Base-by-base conservation (phyloP, 2,888 invertebrate species). In the Thera obeliscata region DNA sequence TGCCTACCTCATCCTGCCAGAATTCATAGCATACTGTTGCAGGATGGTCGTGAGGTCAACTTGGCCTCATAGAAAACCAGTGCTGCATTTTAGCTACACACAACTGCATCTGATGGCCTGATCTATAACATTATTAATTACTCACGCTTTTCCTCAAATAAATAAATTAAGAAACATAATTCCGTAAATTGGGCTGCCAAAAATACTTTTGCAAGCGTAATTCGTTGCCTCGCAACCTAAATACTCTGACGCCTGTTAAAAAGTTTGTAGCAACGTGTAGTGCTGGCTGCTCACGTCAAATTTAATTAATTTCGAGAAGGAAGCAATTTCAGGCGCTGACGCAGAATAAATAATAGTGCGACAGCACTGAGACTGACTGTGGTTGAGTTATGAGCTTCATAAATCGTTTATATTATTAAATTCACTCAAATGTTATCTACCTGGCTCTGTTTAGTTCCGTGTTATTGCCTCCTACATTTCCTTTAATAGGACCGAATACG, bases 331-430 rank as follows among this genome's bases (percentile, higher is more conserved):
- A 61, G 72, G 57, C 63, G 33, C 61, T 65, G 55, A 66, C 62
- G 56, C 67, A 67, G 66, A 61, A 70, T 70, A 70, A 70, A 70
- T 59, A 70, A 43, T 54, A 69, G 63, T 59, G 48, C 33, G 46
- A 41, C 33, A 33, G 55, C 5, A 56, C 64, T 67, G 64, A 70
- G 49, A 71, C 67, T 68, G 72, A 71, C 70, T 75, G 72, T 56
- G 69, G 75, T 62, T 62, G 66, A 73, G 71, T 72, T 75, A 73
- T 73, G 75, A 72, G 71, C 69, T 73, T 73, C 66, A 72, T 75
- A 70, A 75, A 71, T 75, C 69, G 70, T 69, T 69, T 69, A 70
- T 70, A 61, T 69, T 62, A 73, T 70, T 75, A 72, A 72, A 63
- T 66, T 66, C 66, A 65, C 61, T 64, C 46, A 66, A 3, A 52